phyloP scores from a whole-genome alignment of 2,113 vertebrate genomes.

The Coreoperca whiteheadi region DNA sequence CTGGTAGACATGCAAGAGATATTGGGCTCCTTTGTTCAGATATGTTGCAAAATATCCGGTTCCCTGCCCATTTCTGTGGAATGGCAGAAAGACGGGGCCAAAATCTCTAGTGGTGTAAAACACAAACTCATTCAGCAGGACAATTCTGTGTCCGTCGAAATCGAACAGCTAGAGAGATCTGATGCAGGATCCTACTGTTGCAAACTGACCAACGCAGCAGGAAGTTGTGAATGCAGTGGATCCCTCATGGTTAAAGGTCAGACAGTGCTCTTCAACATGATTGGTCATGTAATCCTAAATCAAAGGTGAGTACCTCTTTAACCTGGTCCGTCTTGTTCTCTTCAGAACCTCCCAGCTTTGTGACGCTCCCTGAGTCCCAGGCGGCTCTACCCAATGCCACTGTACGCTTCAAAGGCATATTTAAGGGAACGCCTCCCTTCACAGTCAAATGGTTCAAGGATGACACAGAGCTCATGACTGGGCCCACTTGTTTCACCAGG shows the following conservation, averaged over 20 bases:
- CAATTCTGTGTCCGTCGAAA: conserved; percentile 89
- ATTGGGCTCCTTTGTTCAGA: conserved; percentile 90
- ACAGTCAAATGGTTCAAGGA: conserved; percentile 97
- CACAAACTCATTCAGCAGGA: conserved; percentile 92
- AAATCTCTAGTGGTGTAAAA: conserved; percentile 91
- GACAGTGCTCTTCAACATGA: conserved; percentile 47
- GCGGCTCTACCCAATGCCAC: conserved; percentile 90
- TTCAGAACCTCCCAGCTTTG: conserved; percentile 95
- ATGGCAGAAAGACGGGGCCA: conserved; percentile 94
- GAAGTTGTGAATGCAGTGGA: conserved; percentile 90
- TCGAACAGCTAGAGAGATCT: conserved; percentile 89
- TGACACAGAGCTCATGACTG: conserved; percentile 91
- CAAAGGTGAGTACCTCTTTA: conserved; percentile 64
- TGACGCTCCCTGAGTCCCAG: conserved; percentile 89
- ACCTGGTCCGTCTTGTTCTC: conserved; percentile 64
- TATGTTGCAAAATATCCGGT: conserved; percentile 94
- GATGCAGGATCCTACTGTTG: conserved; percentile 94
- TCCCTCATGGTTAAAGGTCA: conserved; percentile 95
- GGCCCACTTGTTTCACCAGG: conserved; percentile 92
- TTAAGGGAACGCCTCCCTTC: conserved; percentile 95
- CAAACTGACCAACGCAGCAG: conserved; percentile 91
- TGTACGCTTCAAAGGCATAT: conserved; percentile 92
- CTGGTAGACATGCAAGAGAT: conserved; percentile 91
- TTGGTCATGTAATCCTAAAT: conserved; percentile 18
- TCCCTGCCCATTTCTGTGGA: conserved; percentile 95